A percentile compares a stretch with the other conserved stretches of the same genome.
phyloP scores from a whole-genome alignment of 1,140 invertebrate genomes.

The Apolygus lucorum region DNA sequence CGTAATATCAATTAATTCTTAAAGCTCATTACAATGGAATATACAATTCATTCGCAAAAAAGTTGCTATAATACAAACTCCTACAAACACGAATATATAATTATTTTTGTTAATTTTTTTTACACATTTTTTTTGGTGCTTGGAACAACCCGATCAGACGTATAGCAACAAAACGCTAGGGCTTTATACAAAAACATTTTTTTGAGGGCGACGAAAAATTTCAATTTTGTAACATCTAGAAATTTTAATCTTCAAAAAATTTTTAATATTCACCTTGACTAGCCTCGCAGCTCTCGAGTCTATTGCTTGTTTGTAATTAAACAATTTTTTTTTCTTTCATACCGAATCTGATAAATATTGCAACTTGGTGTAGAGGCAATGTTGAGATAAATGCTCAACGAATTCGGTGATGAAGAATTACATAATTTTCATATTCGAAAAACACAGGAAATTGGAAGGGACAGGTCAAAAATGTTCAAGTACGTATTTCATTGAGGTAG shows the following conservation, averaged over 20 bases:
- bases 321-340: background rate
- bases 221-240: slow-evolving; percentile 8
- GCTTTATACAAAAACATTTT: slow-evolving; percentile 10
- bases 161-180: slow-evolving; percentile 27
- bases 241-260: background rate
- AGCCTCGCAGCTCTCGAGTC: slow-evolving; percentile 25
- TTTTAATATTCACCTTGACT: slow-evolving; percentile 24
- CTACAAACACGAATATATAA: slow-evolving; percentile 27
- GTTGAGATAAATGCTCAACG: no score
- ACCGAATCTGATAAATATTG: background rate
- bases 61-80: slow-evolving; percentile 25
- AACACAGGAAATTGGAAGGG: no score
- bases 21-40: slow-evolving; percentile 29
- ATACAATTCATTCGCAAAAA: slow-evolving; percentile 19
- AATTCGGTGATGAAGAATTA: no score
- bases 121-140: slow-evolving; percentile 21
- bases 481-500: slow-evolving; percentile 11
- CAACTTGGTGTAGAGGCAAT: no score
- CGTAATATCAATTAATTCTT: slow-evolving; percentile 25
- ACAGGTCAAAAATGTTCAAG: background rate
- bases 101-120: slow-evolving; percentile 5
- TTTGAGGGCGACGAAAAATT: slow-evolving; percentile 2
- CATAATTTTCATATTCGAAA: no score
- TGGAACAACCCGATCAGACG: slow-evolving; percentile 29
- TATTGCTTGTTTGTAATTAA: slow-evolving; percentile 19